Evolutionary conservation across 92 coral and sea anemone genomes (phyloP).

Genomic region (Hydrozoanthus gracilis): DNA sequence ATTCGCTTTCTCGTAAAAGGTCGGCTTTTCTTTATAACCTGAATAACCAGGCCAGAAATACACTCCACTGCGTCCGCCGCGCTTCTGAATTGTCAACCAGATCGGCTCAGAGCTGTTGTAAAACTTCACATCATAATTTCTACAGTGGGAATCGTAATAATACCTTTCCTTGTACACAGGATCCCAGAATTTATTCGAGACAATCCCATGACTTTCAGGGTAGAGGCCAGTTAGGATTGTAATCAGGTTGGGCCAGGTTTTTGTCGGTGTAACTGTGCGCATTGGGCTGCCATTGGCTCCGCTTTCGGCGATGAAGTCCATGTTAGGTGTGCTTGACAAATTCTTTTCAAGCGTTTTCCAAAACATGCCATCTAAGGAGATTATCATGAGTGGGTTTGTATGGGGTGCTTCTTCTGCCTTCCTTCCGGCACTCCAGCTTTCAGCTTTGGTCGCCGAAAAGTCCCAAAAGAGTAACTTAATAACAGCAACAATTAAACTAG

Average conservation of each 20-base stretch:
- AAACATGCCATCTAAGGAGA: constrained; percentile 89
- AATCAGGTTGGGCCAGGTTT: constrained; percentile 94
- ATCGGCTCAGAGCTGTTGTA: constrained; percentile 86
- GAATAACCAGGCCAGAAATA: constrained; percentile 92
- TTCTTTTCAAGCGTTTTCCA: constrained; percentile 77
- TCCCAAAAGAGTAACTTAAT: neutral
- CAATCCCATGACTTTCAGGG: constrained; percentile 90
- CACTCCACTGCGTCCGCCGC: constrained; percentile 84
- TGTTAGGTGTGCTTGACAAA: constrained; percentile 68
- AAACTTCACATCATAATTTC: constrained; percentile 88
- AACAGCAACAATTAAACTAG: neutral
- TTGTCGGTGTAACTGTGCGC: constrained; percentile 76
- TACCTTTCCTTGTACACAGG: constrained; percentile 80
- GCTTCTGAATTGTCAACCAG: constrained; percentile 87
- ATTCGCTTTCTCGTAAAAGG: constrained; percentile 65
- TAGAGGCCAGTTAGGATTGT: constrained; percentile 86
- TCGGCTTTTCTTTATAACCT: constrained; percentile 78
- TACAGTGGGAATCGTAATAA: constrained; percentile 76
- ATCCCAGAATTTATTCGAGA: constrained; percentile 85
- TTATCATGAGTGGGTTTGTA: constrained; percentile 57
- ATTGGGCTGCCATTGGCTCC: constrained; percentile 82
- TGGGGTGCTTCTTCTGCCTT: constrained; percentile 1
- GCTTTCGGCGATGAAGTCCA: constrained; percentile 62
- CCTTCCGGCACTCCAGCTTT: neutral
- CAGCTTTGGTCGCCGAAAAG: neutral